Percentiles rank a stretch among this genome's conserved stretches.
phyloP scores from a whole-genome alignment of 2,797 vertebrate genomes.

The Neoniphon sammara region DNA sequence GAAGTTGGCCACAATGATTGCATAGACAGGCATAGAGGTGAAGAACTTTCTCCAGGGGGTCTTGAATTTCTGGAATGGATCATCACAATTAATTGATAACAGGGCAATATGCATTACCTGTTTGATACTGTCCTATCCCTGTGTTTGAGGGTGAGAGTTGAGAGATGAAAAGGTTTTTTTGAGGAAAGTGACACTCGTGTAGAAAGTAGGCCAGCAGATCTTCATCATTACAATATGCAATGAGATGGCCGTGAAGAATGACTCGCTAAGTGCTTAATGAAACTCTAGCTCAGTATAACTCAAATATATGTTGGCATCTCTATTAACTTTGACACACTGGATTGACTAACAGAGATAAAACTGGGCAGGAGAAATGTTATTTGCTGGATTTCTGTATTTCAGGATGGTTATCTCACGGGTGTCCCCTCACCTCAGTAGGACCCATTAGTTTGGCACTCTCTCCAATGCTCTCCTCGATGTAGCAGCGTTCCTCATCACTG shows the following conservation, averaged over 20 bases:
- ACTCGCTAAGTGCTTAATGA: background rate
- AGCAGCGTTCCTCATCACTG: conserved; percentile 94
- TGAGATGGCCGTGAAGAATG: too few species aligned
- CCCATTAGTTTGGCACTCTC: conserved; percentile 92
- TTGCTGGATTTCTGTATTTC: background rate
- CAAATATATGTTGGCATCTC: background rate
- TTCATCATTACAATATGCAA: too few species aligned
- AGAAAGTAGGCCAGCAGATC: too few species aligned
- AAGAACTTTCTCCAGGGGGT: conserved; percentile 92
- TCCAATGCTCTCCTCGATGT: conserved; percentile 98
- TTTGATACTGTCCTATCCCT: background rate
- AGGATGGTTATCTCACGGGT: background rate
- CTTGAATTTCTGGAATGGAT: conserved; percentile 87
- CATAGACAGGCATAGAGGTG: conserved; percentile 95
- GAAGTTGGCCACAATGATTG: conserved; percentile 96
- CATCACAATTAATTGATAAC: conserved; percentile 16
- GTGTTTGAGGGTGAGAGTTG: background rate
- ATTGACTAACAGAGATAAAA: background rate
- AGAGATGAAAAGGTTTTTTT: too few species aligned
- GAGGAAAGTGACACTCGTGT: too few species aligned
- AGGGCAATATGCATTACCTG: background rate
- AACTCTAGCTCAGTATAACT: background rate
- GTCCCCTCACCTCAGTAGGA: conserved; percentile 88
- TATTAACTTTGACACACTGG: background rate
- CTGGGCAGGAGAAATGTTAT: background rate